Conservation (phyloP, 2,888 invertebrate genomes). For the Drosophila tanythrix region DNA sequence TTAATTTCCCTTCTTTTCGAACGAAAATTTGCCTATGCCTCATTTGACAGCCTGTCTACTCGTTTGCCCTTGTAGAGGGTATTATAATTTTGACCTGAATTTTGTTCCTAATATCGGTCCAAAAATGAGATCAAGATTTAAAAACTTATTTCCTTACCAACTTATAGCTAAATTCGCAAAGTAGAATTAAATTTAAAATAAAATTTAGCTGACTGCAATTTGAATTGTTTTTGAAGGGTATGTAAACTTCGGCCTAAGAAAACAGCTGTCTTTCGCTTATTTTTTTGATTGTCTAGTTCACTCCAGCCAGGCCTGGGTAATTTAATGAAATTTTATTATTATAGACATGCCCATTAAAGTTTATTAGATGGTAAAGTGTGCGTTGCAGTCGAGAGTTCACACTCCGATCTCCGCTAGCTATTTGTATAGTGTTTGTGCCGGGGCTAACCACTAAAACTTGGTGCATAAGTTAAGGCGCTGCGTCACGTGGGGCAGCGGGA, state of each 20-base stretch:
- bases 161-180: not conserved
- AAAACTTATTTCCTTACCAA: not conserved
- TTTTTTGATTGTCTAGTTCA: not conserved
- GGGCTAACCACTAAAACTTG: constrained; percentile 68
- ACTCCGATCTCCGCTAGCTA: constrained; percentile 14
- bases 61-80: not conserved
- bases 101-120: not conserved
- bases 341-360: constrained; percentile 82
- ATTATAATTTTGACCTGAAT: not conserved
- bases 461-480: constrained; percentile 68
- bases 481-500: not conserved
- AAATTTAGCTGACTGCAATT: not conserved
- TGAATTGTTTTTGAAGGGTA: not conserved
- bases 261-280: not conserved
- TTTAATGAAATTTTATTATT: constrained; percentile 83
- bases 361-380: constrained; percentile 76
- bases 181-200: not conserved
- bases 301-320: constrained; percentile 41
- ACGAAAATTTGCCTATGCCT: constrained; percentile 66
- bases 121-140: not conserved
- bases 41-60: constrained; percentile 31
- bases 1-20: constrained; percentile 55
- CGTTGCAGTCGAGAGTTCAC: constrained; percentile 22
- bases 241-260: not conserved
- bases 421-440: constrained; percentile 42